These are phyloP conservation scores for Cassiopea xamachana DNA, from an alignment of 30 jellyfish, hydroid and myxozoan genomes.

Conservation along the genomic window DNA sequence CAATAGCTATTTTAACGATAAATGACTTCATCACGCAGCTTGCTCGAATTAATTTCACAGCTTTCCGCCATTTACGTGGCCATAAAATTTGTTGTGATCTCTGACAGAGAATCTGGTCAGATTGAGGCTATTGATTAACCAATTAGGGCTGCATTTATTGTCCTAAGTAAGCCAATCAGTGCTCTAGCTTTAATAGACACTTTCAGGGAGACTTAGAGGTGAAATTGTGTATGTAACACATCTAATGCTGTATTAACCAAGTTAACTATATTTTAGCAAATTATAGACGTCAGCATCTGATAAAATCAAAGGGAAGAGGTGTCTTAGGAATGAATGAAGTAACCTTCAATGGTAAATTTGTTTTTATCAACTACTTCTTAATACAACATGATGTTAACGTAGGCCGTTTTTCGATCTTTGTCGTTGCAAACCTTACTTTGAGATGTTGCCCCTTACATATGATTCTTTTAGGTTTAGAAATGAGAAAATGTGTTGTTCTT, in stretches of 20 bases:
- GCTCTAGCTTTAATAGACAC: neutral
- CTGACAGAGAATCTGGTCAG: conserved; percentile 8
- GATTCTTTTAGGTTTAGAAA: neutral
- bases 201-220: neutral
- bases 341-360: conserved; percentile 50
- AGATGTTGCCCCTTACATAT: neutral
- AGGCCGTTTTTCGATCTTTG: conserved; percentile 40
- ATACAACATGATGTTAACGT: neutral
- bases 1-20: no score
- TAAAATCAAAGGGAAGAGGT: neutral
- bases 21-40: no score
- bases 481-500: neutral
- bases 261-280: neutral
- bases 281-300: neutral
- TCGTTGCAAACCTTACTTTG: conserved; percentile 8
- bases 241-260: neutral
- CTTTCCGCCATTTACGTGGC: conserved; percentile 47
- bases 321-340: conserved; percentile 46
- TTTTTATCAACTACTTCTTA: neutral
- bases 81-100: conserved; percentile 22
- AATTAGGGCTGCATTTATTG: conserved; percentile 3
- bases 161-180: conserved; percentile 24
- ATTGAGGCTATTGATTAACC: conserved; percentile 24
- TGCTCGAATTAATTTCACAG: neutral
- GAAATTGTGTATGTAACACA: conserved; percentile 13